These are phyloP conservation scores for Cricetomys ansorgei DNA, from an alignment of 2,113 vertebrate species.

Conservation along the genomic window DNA sequence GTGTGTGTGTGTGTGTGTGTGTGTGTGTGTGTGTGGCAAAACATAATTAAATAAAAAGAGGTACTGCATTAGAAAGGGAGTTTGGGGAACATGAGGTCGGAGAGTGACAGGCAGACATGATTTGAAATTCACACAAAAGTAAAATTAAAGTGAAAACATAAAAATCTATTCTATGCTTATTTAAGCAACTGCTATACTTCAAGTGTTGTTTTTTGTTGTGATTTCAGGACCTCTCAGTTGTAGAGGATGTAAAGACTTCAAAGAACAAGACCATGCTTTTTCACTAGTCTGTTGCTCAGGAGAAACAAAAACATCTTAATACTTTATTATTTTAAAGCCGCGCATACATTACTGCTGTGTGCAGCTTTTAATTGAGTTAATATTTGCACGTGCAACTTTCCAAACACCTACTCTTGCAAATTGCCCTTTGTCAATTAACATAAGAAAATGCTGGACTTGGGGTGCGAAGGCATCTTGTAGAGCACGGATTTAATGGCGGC, in stretches of 20 bases:
- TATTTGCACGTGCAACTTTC: background rate
- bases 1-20: background rate
- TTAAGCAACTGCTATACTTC: background rate
- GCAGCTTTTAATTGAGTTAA: slow-evolving; percentile 19
- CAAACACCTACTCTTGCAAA: slow-evolving; percentile 28
- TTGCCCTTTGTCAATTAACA: background rate
- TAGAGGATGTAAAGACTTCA: background rate
- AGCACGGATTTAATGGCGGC: background rate
- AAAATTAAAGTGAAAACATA: too few species aligned
- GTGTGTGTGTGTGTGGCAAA: background rate
- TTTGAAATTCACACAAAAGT: background rate
- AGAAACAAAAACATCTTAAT: background rate
- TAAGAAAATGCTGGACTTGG: slow-evolving; percentile 20
- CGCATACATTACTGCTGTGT: background rate
- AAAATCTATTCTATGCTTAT: background rate
- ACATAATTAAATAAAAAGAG: background rate
- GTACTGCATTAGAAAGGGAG: background rate
- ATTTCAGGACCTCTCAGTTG: background rate
- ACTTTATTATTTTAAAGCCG: slow-evolving; percentile 17
- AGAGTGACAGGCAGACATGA: background rate
- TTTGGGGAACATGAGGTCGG: background rate
- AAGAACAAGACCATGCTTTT: background rate
- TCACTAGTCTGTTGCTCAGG: background rate
- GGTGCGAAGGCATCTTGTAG: background rate
- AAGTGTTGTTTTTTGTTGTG: slow-evolving; percentile 8